phyloP scores from a whole-genome alignment of 2,888 invertebrate genomes.

The Nomada hirtipes region DNA sequence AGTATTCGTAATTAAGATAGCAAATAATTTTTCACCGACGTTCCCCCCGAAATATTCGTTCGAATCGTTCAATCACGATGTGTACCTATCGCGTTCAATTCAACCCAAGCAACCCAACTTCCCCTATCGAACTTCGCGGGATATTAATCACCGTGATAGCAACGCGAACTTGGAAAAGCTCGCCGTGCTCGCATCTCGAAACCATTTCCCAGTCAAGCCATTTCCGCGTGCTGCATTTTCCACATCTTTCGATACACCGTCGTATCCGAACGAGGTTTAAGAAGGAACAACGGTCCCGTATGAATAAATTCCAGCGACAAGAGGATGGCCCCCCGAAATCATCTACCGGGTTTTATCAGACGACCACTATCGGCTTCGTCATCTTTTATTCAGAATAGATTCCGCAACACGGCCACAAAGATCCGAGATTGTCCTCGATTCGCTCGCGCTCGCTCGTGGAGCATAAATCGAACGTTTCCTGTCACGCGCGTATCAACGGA shows the following conservation, averaged over 20 bases:
- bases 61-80: slow-evolving; percentile 9
- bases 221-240: neutral
- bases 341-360: slow-evolving; percentile 30
- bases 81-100: neutral
- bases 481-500: slow-evolving; percentile 22
- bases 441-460: neutral
- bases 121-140: slow-evolving; percentile 22
- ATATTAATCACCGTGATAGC: slow-evolving; percentile 55
- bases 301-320: slow-evolving; percentile 45
- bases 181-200: neutral
- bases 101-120: too few relatives aligned
- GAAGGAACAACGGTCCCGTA: slow-evolving; percentile 2
- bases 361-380: slow-evolving; percentile 41
- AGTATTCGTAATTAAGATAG: neutral
- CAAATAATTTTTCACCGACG: slow-evolving; percentile 1
- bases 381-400: slow-evolving; percentile 58
- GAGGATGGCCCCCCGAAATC: slow-evolving; percentile 14
- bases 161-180: slow-evolving; percentile 32
- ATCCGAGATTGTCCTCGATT: slow-evolving; percentile 10
- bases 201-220: neutral
- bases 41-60: neutral
- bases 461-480: slow-evolving; percentile 25
- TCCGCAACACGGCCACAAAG: neutral
- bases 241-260: neutral
- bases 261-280: neutral